Conservation (phyloP, 2,113 vertebrate genomes). For the Leptodactylus fuscus region DNA sequence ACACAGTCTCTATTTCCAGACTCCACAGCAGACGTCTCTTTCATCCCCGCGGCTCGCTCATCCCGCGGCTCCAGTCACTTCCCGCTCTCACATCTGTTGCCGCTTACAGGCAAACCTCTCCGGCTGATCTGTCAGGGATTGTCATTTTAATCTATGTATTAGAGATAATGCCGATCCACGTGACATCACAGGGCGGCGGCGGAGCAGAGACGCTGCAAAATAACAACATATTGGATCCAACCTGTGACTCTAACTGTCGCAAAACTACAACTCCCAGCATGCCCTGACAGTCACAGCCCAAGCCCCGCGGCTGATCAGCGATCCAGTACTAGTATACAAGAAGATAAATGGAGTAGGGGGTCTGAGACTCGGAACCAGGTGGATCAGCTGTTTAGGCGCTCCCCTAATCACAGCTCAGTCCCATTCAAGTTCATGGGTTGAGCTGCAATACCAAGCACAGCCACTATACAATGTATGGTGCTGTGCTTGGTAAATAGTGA, state of each 20-base stretch:
- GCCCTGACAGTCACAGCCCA: background rate
- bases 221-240: constrained; percentile 12
- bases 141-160: constrained; percentile 57
- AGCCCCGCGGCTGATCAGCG: background rate
- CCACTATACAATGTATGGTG: too few relatives aligned
- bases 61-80: constrained; percentile 36
- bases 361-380: too few relatives aligned
- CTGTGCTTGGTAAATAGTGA: too few relatives aligned
- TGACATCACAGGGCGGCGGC: background rate
- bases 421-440: too few relatives aligned
- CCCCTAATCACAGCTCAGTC: too few relatives aligned
- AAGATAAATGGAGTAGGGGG: background rate
- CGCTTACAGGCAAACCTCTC: constrained; percentile 9
- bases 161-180: constrained; percentile 40
- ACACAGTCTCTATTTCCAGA: background rate
- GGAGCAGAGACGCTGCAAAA: background rate
- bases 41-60: background rate
- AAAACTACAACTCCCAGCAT: background rate
- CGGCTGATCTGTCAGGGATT: constrained; percentile 49
- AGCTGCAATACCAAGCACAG: too few relatives aligned
- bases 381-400: too few relatives aligned
- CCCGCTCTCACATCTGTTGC: constrained; percentile 32
- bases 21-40: background rate
- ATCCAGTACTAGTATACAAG: background rate
- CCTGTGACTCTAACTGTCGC: background rate